Evolutionary conservation across 2,797 vertebrate species (phyloP).

Genomic region (Poeciliopsis presidionis): DNA sequence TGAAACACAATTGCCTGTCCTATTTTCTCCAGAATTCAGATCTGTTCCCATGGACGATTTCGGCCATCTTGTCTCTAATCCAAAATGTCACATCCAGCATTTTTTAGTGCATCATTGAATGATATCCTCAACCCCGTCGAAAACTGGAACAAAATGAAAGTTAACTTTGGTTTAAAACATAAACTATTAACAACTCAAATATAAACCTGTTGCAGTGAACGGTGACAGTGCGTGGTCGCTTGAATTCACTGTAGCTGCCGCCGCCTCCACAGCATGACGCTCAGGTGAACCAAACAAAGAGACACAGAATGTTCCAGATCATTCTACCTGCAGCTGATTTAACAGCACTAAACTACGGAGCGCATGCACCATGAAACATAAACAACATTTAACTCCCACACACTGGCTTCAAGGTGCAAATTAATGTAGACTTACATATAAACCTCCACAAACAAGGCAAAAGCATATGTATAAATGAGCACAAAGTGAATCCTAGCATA

Average conservation of each 20-base stretch:
- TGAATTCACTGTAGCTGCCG: background rate
- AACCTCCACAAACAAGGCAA: conserved; percentile 21
- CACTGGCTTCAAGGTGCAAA: conserved; percentile 38
- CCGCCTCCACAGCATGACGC: background rate
- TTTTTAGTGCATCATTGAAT: background rate
- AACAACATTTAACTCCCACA: conserved; percentile 60
- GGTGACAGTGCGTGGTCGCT: background rate
- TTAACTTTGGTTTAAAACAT: background rate
- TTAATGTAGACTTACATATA: conserved; percentile 22
- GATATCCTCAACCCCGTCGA: background rate
- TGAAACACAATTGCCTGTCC: too few relatives aligned
- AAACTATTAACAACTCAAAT: background rate
- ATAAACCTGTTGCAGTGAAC: background rate
- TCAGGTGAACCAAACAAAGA: background rate
- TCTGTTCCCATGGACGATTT: background rate
- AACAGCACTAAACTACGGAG: conserved; percentile 36
- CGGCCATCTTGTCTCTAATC: background rate
- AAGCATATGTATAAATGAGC: conserved; percentile 8
- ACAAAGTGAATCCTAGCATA: background rate
- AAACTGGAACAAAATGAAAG: background rate
- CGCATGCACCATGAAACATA: conserved; percentile 54
- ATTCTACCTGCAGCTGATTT: conserved; percentile 59
- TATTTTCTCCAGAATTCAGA: too few relatives aligned
- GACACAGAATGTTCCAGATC: conserved; percentile 25
- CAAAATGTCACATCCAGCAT: background rate